Evolutionary conservation across 2,888 invertebrate genomes (phyloP).

Genomic region (Notocelia uddmanniana): DNA sequence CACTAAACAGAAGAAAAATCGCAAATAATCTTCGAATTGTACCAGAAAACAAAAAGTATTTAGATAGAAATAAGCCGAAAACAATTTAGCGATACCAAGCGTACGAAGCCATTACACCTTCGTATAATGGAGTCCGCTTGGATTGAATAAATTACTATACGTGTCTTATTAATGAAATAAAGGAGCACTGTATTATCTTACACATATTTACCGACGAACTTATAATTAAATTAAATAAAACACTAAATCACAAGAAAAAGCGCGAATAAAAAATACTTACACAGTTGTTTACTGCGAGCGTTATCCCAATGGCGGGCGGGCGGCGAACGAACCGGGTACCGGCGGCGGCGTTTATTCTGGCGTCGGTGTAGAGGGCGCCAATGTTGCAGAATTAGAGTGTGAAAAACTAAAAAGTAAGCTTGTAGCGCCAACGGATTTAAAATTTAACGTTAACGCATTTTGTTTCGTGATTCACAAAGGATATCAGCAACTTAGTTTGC

Average conservation of each 20-base stretch:
- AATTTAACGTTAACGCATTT: conserved; percentile 29
- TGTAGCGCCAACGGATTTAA: conserved; percentile 12
- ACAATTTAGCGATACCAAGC: conserved; percentile 41
- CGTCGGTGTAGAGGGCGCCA: conserved; percentile 83
- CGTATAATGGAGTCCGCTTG: conserved; percentile 75
- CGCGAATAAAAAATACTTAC: conserved; percentile 67
- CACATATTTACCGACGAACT: conserved; percentile 34
- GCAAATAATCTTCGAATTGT: neutral
- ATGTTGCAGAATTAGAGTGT: conserved; percentile 45
- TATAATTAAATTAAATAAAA: conserved; percentile 49
- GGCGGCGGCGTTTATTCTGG: conserved; percentile 65
- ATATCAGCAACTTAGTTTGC: too few relatives aligned
- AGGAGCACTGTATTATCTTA: conserved; percentile 38
- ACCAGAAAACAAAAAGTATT: neutral
- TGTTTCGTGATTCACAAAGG: neutral
- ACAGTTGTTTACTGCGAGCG: conserved; percentile 79
- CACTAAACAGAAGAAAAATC: neutral
- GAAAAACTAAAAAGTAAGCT: conserved; percentile 29
- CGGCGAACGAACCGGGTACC: conserved; percentile 56
- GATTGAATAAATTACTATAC: conserved; percentile 56
- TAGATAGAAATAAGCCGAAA: conserved; percentile 17
- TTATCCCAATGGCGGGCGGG: conserved; percentile 66
- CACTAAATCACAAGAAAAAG: conserved; percentile 33
- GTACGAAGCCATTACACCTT: conserved; percentile 60
- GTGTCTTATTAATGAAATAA: conserved; percentile 14